These are phyloP conservation scores for Urosaurus nigricauda DNA, from an alignment of 2,797 vertebrate species.

Conservation along the genomic window DNA sequence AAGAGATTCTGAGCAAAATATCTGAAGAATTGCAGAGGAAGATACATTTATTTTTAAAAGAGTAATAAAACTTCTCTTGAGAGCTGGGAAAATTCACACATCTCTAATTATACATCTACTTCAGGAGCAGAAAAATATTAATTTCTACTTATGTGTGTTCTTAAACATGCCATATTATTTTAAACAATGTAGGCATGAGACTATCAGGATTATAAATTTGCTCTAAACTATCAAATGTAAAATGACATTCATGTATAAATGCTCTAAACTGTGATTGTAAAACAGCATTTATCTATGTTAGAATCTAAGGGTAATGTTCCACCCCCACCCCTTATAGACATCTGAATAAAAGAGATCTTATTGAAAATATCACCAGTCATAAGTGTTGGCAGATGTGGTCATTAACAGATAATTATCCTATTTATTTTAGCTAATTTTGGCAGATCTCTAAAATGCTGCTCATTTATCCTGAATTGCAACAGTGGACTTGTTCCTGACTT, in stretches of 20 bases:
- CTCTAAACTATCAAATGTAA: slow-evolving; percentile 22
- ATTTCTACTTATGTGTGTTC: slow-evolving; percentile 22
- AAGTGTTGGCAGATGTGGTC: slow-evolving; percentile 2
- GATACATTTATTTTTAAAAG: not conserved
- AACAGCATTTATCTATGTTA: not conserved
- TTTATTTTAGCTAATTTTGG: slow-evolving; percentile 36
- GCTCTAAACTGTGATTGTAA: slow-evolving; percentile 24
- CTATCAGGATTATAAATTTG: not conserved
- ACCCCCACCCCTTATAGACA: not conserved
- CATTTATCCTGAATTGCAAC: not conserved
- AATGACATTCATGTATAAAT: not conserved
- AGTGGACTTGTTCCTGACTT: not conserved
- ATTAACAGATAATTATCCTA: slow-evolving; percentile 26
- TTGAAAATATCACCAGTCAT: slow-evolving; percentile 27
- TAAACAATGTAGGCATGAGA: not conserved
- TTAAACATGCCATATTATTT: not conserved
- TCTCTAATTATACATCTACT: not conserved
- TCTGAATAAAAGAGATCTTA: slow-evolving; percentile 30
- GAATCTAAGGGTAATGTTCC: not conserved
- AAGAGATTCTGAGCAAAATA: not conserved
- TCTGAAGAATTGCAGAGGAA: not conserved
- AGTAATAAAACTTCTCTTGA: not conserved
- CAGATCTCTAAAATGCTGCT: slow-evolving; percentile 6
- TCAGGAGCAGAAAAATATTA: not conserved
- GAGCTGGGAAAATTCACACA: not conserved